phyloP scores from a whole-genome alignment of 2,888 invertebrate genomes.

The Cancer borealis region DNA sequence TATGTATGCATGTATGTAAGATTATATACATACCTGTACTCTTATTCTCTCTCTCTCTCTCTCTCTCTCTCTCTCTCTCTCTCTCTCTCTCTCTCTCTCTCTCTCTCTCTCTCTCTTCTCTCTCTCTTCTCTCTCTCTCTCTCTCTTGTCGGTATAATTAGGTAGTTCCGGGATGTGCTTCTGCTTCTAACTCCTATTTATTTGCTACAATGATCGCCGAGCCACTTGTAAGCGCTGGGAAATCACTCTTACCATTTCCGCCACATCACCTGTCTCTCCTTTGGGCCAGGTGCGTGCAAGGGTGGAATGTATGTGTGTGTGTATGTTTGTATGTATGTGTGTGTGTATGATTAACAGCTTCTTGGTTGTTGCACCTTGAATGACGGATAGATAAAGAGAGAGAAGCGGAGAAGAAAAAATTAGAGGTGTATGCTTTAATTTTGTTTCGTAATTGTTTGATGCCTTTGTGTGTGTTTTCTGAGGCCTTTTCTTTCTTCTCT shows the following conservation, averaged over 20 bases:
- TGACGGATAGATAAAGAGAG: background rate
- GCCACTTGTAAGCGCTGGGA: background rate
- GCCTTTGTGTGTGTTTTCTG: background rate
- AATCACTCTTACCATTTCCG: background rate
- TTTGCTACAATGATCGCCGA: background rate
- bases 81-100: background rate
- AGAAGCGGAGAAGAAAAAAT: background rate
- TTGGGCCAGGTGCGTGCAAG: background rate
- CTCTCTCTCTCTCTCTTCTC: background rate
- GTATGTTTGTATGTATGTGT: background rate
- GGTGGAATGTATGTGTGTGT: background rate
- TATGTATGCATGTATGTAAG: background rate
- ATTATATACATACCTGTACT: too few relatives aligned
- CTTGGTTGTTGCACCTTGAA: background rate
- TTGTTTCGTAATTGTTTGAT: background rate
- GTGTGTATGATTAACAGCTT: background rate
- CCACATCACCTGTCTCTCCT: background rate
- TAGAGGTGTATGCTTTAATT: background rate
- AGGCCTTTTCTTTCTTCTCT: background rate
- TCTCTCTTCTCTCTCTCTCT: background rate
- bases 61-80: too few relatives aligned
- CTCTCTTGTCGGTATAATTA: conserved; percentile 4
- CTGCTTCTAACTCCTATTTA: background rate
- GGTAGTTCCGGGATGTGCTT: background rate
- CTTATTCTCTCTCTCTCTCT: too few relatives aligned